Percentiles rank a stretch among this genome's conserved stretches.
These are phyloP conservation scores for Esperia sulphurella DNA, from an alignment of 2,888 invertebrate species.

Conservation along the genomic window DNA sequence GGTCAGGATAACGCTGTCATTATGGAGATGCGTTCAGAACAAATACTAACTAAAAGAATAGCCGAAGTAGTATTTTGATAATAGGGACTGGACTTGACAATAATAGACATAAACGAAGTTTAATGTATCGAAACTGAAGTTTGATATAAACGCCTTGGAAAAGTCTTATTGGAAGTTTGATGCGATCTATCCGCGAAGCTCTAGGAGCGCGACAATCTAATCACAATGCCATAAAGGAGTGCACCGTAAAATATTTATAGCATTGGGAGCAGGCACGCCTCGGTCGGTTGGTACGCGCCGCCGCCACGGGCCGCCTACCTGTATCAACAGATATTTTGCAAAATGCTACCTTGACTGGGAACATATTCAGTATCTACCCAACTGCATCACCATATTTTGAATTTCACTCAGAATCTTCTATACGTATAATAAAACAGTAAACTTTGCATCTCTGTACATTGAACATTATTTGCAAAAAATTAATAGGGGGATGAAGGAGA, in stretches of 20 bases:
- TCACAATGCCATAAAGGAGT: slow-evolving; percentile 64
- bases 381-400: background rate
- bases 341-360: slow-evolving; percentile 6
- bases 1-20: too few species aligned
- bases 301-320: slow-evolving; percentile 34
- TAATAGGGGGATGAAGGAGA: too few species aligned
- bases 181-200: slow-evolving; percentile 52
- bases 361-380: slow-evolving; percentile 4
- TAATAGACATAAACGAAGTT: background rate
- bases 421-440: too few species aligned
- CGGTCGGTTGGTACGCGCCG: slow-evolving; percentile 42
- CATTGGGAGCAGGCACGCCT: slow-evolving; percentile 55
- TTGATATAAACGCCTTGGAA: slow-evolving; percentile 29
- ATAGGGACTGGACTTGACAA: too few species aligned
- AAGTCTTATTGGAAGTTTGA: slow-evolving; percentile 56
- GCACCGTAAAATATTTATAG: slow-evolving; percentile 69
- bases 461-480: too few species aligned
- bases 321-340: slow-evolving; percentile 21
- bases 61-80: too few species aligned
- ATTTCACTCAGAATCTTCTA: background rate
- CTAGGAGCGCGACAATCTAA: slow-evolving; percentile 58
- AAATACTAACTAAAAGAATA: too few species aligned
- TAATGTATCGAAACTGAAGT: background rate
- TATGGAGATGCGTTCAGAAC: too few species aligned
- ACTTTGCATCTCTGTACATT: too few species aligned